These are phyloP conservation scores for Hylia prasina DNA, from an alignment of 2,113 vertebrate genomes.

Conservation along the genomic window DNA sequence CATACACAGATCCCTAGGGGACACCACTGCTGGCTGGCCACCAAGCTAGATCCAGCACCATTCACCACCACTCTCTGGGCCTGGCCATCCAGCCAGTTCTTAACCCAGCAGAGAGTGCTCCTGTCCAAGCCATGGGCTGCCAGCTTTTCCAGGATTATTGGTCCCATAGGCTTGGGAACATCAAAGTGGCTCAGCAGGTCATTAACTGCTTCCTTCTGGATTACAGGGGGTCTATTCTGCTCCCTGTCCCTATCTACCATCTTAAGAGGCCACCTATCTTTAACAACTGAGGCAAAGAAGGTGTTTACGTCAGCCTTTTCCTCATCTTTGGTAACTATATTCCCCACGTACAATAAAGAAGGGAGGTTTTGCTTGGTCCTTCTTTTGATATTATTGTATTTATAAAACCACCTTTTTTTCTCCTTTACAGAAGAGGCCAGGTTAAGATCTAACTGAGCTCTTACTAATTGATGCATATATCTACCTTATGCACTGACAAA, in stretches of 20 bases:
- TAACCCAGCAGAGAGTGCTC: not conserved
- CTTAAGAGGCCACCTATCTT: not conserved
- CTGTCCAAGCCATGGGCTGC: not conserved
- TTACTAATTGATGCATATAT: not conserved
- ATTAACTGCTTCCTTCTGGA: not conserved
- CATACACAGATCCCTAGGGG: not conserved
- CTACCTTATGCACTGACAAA: not conserved
- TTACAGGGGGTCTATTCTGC: not conserved
- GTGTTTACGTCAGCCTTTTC: not conserved
- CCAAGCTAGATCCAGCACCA: accelerated
- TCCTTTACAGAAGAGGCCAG: not conserved
- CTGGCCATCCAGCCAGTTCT: accelerated
- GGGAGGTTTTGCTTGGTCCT: not conserved
- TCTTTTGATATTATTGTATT: not conserved
- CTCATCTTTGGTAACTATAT: not conserved
- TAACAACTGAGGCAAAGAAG: not conserved
- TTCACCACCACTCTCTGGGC: not conserved
- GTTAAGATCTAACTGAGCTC: not conserved
- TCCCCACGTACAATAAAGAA: not conserved
- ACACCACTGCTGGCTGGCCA: not conserved
- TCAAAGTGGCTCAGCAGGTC: accelerated
- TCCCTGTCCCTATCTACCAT: not conserved
- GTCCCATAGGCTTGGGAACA: not conserved
- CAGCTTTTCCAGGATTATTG: not conserved
- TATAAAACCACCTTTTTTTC: not conserved